These are phyloP conservation scores for Anadara kagoshimensis DNA, from an alignment of 1,140 invertebrate species.

Conservation along the genomic window DNA sequence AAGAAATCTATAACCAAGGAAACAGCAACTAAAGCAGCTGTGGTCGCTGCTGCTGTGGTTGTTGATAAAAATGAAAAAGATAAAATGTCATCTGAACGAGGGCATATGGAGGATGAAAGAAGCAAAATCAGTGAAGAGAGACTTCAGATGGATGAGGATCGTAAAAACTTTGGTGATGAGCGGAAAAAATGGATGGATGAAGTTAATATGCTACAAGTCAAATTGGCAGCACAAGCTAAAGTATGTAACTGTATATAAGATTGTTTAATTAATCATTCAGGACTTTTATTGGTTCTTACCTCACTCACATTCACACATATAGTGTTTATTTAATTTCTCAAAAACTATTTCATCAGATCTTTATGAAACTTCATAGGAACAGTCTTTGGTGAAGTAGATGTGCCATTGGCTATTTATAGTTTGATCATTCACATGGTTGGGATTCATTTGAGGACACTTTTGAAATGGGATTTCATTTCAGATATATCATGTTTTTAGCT, in stretches of 20 bases:
- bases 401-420: too few species aligned
- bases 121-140: conserved; percentile 50
- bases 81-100: conserved; percentile 38
- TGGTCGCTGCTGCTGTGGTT: conserved; percentile 21
- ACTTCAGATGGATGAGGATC: conserved; percentile 42
- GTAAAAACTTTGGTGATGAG: conserved; percentile 45
- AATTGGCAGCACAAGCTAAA: conserved; percentile 35
- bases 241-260: conserved; percentile 25
- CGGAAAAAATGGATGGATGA: conserved; percentile 48
- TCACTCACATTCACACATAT: not conserved
- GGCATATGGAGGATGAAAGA: conserved; percentile 43
- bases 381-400: too few species aligned
- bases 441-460: too few species aligned
- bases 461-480: too few species aligned
- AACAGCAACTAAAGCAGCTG: not conserved
- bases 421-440: too few species aligned
- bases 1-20: not conserved
- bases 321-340: not conserved
- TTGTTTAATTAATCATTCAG: not conserved
- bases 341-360: not conserved
- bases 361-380: too few species aligned
- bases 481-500: too few species aligned
- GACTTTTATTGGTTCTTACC: not conserved
- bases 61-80: conserved; percentile 33
- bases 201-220: conserved; percentile 43